phyloP scores from a whole-genome alignment of 2,113 vertebrate species.

The Zosterops borbonicus region DNA sequence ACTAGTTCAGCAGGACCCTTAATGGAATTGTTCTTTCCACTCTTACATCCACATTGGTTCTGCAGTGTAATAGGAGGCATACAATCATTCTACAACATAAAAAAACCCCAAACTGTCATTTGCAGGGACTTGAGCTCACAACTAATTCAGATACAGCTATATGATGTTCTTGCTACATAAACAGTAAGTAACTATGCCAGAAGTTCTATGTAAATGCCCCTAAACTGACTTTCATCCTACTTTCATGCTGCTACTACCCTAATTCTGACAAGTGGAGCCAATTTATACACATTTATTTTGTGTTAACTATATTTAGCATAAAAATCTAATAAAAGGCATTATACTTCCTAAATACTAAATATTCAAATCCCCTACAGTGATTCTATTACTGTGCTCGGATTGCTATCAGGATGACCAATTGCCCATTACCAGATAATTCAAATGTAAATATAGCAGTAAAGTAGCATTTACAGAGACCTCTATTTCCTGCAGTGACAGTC shows the following conservation, averaged over 20 bases:
- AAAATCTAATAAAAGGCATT: neutral
- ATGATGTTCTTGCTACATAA: neutral
- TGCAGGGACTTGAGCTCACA: neutral
- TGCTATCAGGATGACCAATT: neutral
- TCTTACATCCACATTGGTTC: neutral
- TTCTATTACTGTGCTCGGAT: neutral
- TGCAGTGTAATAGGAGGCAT: neutral
- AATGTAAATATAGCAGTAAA: neutral
- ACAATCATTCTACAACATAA: neutral
- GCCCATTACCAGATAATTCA: neutral
- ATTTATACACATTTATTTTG: neutral
- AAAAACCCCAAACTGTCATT: neutral
- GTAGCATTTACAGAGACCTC: neutral
- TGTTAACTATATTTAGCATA: neutral
- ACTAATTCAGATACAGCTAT: neutral
- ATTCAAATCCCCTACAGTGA: neutral
- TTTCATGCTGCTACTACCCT: neutral
- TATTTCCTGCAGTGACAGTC: neutral
- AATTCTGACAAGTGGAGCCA: neutral
- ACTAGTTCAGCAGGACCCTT: neutral
- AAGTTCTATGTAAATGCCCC: neutral
- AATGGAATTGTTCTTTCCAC: neutral
- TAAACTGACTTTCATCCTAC: neutral
- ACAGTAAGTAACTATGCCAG: neutral
- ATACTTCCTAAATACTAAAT: neutral